Conservation (phyloP, 2,888 invertebrate genomes). For the Linyphia triangularis region DNA sequence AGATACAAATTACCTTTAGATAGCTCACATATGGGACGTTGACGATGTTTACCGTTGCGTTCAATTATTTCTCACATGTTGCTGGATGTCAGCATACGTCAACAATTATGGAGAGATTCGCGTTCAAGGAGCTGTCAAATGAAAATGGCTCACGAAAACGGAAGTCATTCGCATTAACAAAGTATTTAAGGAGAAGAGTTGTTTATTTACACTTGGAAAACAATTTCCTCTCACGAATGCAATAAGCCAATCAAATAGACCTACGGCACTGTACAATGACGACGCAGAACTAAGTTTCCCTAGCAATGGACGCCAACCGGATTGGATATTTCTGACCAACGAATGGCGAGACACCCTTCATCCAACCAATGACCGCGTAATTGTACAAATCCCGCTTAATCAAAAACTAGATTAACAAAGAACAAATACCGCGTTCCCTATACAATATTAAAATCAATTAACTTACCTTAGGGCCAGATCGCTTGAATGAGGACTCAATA, state of each 20-base stretch:
- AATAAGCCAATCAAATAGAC: conserved; percentile 56
- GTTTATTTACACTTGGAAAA: conserved; percentile 3
- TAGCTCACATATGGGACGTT: not conserved
- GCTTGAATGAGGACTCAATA: not conserved
- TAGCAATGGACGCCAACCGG: conserved; percentile 73
- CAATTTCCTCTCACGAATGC: not conserved
- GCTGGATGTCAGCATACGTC: not conserved
- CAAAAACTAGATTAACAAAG: conserved; percentile 26
- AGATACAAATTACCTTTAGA: not conserved
- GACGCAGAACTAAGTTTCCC: conserved; percentile 64
- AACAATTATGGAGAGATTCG: not conserved
- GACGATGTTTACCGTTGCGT: not conserved
- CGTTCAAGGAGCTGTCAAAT: not conserved
- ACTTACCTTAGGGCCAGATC: not conserved
- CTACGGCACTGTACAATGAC: conserved; percentile 43
- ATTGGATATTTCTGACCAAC: conserved; percentile 75
- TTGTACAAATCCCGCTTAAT: conserved; percentile 67
- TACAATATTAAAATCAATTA: not conserved
- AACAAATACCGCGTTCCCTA: not conserved
- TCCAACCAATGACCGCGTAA: conserved; percentile 74
- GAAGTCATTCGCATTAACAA: not conserved
- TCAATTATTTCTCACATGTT: not conserved
- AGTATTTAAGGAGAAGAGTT: not conserved
- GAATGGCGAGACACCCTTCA: conserved; percentile 64
- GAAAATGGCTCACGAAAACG: not conserved